Evolutionary conservation across 2,797 vertebrate species (phyloP).

Genomic region (Tolypeutes matacus): DNA sequence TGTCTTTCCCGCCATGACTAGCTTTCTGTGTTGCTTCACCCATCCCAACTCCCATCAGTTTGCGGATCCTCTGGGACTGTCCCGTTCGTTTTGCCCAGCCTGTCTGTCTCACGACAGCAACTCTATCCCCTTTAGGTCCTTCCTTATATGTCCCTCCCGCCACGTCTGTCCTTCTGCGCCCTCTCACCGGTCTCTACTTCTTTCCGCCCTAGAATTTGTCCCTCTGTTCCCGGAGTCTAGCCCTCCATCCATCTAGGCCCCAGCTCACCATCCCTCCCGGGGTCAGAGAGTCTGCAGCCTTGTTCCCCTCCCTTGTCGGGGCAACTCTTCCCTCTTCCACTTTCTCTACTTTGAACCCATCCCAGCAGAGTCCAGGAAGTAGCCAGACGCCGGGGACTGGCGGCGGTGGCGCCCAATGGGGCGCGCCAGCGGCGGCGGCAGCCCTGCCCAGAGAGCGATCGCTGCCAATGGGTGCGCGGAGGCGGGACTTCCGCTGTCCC

Average conservation of each 20-base stretch:
- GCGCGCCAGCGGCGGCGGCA: neutral
- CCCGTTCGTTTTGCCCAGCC: neutral
- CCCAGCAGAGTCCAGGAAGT: slow-evolving; percentile 88
- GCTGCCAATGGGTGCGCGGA: slow-evolving; percentile 72
- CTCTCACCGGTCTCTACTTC: slow-evolving; percentile 35
- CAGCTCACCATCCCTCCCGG: neutral
- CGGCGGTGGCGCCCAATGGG: slow-evolving; percentile 72
- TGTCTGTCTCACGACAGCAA: neutral
- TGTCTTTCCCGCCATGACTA: slow-evolving; percentile 14
- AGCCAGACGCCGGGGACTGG: slow-evolving; percentile 78
- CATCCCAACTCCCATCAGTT: neutral
- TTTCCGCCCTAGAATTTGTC: neutral
- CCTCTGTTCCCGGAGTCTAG: neutral
- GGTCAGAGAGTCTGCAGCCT: neutral
- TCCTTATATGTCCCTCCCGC: neutral
- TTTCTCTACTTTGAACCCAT: slow-evolving; percentile 85
- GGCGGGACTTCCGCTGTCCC: slow-evolving; percentile 91
- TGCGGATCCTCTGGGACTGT: neutral
- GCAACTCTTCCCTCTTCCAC: slow-evolving; percentile 79
- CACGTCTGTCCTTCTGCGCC: neutral
- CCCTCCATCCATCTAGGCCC: neutral
- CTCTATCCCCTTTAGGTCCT: neutral
- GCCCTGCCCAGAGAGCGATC: neutral
- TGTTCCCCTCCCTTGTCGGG: neutral
- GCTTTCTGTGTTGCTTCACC: neutral